Evolutionary conservation across 2,888 invertebrate genomes (phyloP), one percentile per base, ranked within the genome.

Genomic region (Tetanocera ferruginea): DNA sequence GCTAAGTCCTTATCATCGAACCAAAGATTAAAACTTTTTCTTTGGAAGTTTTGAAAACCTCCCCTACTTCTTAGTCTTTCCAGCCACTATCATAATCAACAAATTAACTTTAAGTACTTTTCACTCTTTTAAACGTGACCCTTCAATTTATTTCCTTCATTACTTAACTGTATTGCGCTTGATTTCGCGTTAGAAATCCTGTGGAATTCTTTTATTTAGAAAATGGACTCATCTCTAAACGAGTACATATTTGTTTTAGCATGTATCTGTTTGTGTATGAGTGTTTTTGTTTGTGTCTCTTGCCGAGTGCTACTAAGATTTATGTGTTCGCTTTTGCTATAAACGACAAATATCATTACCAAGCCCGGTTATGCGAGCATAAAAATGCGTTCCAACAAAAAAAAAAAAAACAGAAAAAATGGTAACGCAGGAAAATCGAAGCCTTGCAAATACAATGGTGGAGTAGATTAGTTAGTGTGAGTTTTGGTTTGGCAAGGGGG

Each of bases 281-380:
- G 49, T 70, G 28, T 51, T 51, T 52, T 11, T 70, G 70, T 28
- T 49, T 49, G 51, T 23, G 23, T 19, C 11, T 11, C 49, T 4
- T 31, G 9, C n/a, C 17, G 60, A 73, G 72, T 73, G 60, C 43
- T 37, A 25, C 52, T 23, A 73, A 73, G 72, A 73, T 73, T 73
- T 73, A 73, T 73, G 60, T 17, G 72, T 37, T 57, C 57, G 72
- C 17, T 73, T 60, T 34, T 14, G 72, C 72, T 37, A 73, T 37
- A 55, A 73, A 60, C 60, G 72, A 73, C 72, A 73, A 73, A 73
- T 73, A 73, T 69, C 69, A 69, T 69, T 69, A 69, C 69, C 43
- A 19, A 69, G 49, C 49, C 43, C n/a, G 69, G 43, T 43, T 69
- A 43, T 49, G 43, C 49, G 69, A 69, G 69, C 9, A 34, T 34